Conservation (phyloP, 1,140 invertebrate species). For the Conopomorpha cramerella region DNA sequence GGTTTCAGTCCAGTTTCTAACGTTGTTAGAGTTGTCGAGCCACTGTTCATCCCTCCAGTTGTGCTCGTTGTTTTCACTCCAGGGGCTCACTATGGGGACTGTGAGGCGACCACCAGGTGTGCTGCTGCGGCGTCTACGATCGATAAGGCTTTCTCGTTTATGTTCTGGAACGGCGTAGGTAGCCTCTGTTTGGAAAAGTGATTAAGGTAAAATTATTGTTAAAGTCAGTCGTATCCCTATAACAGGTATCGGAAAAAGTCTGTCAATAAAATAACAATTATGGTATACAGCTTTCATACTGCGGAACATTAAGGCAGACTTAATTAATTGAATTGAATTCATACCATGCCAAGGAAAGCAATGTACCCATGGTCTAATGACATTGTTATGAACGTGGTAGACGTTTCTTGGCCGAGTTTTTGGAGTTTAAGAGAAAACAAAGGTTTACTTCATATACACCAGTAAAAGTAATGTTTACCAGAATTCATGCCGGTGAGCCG, state of each 20-base stretch:
- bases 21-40: slow-evolving; percentile 39
- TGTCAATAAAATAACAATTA: neutral
- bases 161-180: slow-evolving; percentile 46
- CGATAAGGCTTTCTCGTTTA: slow-evolving; percentile 36
- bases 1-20: slow-evolving; percentile 38
- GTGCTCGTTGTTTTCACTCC: too few species aligned
- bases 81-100: too few species aligned
- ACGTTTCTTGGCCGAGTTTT: too few species aligned
- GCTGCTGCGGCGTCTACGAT: slow-evolving; percentile 32
- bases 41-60: slow-evolving; percentile 36
- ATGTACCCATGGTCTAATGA: too few species aligned
- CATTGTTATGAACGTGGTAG: too few species aligned
- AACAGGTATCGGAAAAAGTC: neutral
- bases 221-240: neutral
- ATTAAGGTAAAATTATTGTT: neutral
- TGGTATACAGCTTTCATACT: too few species aligned
- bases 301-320: too few species aligned
- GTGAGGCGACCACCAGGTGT: slow-evolving; percentile 35
- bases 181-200: slow-evolving; percentile 28
- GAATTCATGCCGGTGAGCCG: slow-evolving; percentile 36
- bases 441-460: too few species aligned
- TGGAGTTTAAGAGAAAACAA: too few species aligned
- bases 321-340: too few species aligned
- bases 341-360: too few species aligned
- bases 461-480: too few species aligned